Percentiles rank a stretch among this genome's conserved stretches.
phyloP scores from a whole-genome alignment of 2,113 vertebrate genomes.

The Grammomys surdaster region DNA sequence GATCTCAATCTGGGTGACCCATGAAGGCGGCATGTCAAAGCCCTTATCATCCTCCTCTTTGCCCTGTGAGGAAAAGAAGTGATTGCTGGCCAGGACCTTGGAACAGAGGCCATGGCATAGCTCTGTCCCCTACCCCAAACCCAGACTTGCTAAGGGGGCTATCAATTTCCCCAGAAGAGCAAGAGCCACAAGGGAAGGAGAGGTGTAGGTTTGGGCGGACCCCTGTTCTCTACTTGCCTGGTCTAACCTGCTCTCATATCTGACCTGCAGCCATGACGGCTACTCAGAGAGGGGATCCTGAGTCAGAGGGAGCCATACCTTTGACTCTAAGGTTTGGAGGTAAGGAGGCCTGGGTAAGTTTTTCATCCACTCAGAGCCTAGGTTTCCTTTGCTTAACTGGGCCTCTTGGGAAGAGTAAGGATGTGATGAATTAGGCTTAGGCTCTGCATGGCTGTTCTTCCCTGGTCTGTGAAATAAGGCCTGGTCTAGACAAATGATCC shows the following conservation, averaged over 20 bases:
- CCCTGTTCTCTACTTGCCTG: neutral
- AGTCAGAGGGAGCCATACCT: neutral
- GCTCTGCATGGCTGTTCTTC: neutral
- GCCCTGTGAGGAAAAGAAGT: slow-evolving; percentile 78
- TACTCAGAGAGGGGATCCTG: neutral
- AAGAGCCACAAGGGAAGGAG: neutral
- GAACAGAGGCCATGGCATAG: neutral
- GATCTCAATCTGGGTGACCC: slow-evolving; percentile 90
- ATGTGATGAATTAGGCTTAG: neutral
- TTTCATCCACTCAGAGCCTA: neutral
- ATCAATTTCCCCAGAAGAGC: neutral
- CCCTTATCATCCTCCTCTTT: slow-evolving; percentile 77
- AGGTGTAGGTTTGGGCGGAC: neutral
- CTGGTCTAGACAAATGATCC: neutral
- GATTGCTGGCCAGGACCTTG: neutral
- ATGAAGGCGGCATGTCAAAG: slow-evolving; percentile 92
- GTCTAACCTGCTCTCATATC: neutral
- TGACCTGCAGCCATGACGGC: neutral
- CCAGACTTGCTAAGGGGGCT: neutral
- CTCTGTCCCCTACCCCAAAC: neutral
- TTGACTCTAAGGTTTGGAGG: neutral
- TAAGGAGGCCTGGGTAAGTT: neutral
- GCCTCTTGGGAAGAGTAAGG: neutral
- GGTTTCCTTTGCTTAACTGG: neutral
- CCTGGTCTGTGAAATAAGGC: neutral